phyloP scores from a whole-genome alignment of 2,113 vertebrate genomes.

The Chiloscyllium plagiosum region DNA sequence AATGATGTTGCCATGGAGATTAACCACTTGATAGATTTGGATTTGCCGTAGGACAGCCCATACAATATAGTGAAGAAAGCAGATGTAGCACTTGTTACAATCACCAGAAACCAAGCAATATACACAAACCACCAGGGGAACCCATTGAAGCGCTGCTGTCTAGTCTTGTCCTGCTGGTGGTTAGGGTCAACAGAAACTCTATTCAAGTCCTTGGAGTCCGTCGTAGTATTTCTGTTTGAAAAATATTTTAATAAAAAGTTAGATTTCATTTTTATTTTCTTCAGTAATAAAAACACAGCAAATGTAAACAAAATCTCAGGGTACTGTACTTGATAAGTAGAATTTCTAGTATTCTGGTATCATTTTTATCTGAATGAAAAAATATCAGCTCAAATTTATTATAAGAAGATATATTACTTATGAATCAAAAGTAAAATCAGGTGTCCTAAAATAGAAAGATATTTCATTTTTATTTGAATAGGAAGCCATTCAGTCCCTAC shows the following conservation, averaged over 20 bases:
- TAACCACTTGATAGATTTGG: conserved; percentile 50
- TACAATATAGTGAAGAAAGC: conserved; percentile 51
- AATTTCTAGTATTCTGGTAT: neutral
- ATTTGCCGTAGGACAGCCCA: conserved; percentile 47
- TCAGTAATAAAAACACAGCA: neutral
- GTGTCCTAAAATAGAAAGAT: neutral
- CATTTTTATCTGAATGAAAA: neutral
- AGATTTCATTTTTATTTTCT: neutral
- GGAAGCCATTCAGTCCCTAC: neutral
- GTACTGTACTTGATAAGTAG: neutral
- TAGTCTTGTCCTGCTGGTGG: neutral
- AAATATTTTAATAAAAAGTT: neutral
- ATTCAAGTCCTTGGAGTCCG: neutral
- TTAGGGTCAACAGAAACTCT: neutral
- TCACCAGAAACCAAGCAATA: conserved; percentile 46
- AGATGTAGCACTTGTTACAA: conserved; percentile 40
- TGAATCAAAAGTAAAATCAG: neutral
- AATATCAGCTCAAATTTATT: neutral
- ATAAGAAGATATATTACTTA: neutral
- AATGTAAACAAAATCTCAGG: neutral
- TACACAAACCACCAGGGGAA: conserved; percentile 33
- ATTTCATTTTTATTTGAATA: neutral
- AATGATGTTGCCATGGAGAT: conserved; percentile 44
- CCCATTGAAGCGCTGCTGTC: neutral
- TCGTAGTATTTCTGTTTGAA: neutral